Base-by-base conservation (phyloP, 2,888 invertebrate genomes). In the Copidosoma aretas region DNA sequence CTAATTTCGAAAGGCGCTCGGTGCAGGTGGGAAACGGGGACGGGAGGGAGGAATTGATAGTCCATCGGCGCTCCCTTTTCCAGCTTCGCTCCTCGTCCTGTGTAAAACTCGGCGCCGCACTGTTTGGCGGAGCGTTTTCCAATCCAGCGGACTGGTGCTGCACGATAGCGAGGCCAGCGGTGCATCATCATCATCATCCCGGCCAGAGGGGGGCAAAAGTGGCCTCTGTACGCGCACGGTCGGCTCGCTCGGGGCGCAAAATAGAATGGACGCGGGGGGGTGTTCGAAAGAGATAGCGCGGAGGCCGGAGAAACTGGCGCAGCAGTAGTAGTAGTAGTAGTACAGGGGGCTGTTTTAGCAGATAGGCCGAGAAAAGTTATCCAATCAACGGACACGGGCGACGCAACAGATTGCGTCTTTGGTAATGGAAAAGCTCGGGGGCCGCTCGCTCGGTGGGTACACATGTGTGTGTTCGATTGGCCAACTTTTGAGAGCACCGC, bases 41-140 rank as follows among this genome's bases (percentile, higher is more conserved):
- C n/a, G 22, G 49, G n/a, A 17, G 19, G 17, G 22, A n/a, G 15
- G 63, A 70, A 70, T 70, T 59, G 66, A 70, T 70, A 63, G 66
- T 70, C 70, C 60, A 66, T 63, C 66, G 63, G 15, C 22, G 52
- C 24, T 22, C 39, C 24, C 21, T 51, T 25, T 32, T 14, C 43
- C 4, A 14, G 12, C 24, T 17, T 15, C 24, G 24, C 54, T 54
- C 25, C 49, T 41, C 56, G 22, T 25, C 22, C 19, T n/a, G 17
- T 22, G 25, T 46, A 46, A 12, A 32, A 19, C 25, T 56, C 12
- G 46, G 14, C 4, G 46, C 10, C 21, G 21, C n/a, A 43, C 19
- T 46, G 4, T 24, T 56, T 54, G 1, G 14, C n/a, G 41, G 57
- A 21, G 57, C 41, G 32, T 32, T 57, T 62, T 51, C 57, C 58